These are phyloP conservation scores for Anhinga rufa DNA, from an alignment of 2,113 vertebrate genomes.

Conservation along the genomic window DNA sequence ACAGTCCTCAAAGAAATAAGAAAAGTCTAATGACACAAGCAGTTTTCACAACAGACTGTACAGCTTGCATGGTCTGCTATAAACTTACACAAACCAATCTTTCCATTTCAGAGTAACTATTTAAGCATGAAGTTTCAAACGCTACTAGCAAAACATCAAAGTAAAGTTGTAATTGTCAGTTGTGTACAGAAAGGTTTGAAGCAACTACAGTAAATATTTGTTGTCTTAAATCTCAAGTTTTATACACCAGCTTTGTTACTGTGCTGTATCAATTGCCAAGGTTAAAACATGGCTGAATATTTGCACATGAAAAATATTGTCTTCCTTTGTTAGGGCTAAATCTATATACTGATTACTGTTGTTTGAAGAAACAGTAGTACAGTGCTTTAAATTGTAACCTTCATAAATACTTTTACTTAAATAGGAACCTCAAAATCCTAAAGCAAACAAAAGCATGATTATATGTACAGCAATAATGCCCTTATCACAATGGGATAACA, in stretches of 20 bases:
- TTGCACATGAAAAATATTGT: conserved; percentile 1
- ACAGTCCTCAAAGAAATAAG: neutral
- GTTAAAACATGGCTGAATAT: conserved; percentile 24
- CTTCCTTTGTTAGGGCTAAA: conserved; percentile 14
- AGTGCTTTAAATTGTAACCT: neutral
- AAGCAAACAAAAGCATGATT: conserved; percentile 14
- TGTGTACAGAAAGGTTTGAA: conserved; percentile 40
- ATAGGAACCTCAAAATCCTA: conserved; percentile 20
- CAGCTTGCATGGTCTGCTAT: neutral
- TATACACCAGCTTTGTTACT: conserved; percentile 11
- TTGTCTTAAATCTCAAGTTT: conserved; percentile 32
- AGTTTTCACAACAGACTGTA: neutral
- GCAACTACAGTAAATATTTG: conserved; percentile 24
- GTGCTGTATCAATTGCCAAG: neutral
- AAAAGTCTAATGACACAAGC: neutral
- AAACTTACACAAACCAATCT: neutral
- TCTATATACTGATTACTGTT: neutral
- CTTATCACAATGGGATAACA: conserved; percentile 26
- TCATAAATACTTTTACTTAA: conserved; percentile 33
- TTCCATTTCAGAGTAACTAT: neutral
- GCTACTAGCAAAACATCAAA: neutral
- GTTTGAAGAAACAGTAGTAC: neutral
- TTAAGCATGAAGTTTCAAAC: neutral
- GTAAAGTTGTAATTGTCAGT: neutral
- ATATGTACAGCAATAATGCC: conserved; percentile 14